Percentiles rank a stretch among this genome's conserved stretches.
Evolutionary conservation across 2,888 invertebrate genomes (phyloP).

Genomic region (Agrochola circellaris): DNA sequence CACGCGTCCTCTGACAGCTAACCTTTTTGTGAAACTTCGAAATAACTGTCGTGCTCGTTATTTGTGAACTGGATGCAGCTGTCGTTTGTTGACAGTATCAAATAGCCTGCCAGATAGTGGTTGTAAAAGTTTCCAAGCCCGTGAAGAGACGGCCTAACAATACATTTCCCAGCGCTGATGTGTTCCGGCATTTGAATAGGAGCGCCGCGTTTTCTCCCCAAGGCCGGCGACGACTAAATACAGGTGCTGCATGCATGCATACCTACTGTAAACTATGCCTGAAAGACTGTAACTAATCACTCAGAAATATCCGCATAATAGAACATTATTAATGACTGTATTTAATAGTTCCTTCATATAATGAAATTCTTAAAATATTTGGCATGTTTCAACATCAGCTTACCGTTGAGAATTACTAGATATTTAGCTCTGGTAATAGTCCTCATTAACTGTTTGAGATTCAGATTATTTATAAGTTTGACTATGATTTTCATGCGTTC

Average conservation of each 20-base stretch:
- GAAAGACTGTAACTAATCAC: constrained; percentile 28
- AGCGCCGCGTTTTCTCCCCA: constrained; percentile 28
- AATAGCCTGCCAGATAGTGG: constrained; percentile 58
- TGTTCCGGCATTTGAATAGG: constrained; percentile 63
- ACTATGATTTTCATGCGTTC: constrained; percentile 16
- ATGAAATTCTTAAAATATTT: constrained; percentile 27
- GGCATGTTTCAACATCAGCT: not conserved
- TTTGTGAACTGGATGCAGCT: constrained; percentile 38
- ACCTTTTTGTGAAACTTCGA: constrained; percentile 26
- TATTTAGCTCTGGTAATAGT: constrained; percentile 28
- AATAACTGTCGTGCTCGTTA: constrained; percentile 20
- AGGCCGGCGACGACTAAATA: constrained; percentile 47
- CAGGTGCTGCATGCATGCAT: constrained; percentile 47
- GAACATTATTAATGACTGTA: constrained; percentile 32
- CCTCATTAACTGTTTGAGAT: not conserved
- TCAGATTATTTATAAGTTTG: constrained; percentile 13
- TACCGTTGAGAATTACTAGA: not conserved
- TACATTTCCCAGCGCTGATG: constrained; percentile 51
- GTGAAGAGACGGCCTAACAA: constrained; percentile 56
- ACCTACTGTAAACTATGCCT: constrained; percentile 4
- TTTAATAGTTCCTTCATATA: constrained; percentile 19
- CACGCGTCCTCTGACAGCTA: constrained; percentile 19
- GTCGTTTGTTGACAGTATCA: constrained; percentile 48
- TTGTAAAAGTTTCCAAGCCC: constrained; percentile 56
- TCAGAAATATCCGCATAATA: constrained; percentile 33